Evolutionary conservation across 1,140 invertebrate genomes (phyloP), one percentile per base, ranked within the genome.

Genomic region (Anastatus disparis): DNA sequence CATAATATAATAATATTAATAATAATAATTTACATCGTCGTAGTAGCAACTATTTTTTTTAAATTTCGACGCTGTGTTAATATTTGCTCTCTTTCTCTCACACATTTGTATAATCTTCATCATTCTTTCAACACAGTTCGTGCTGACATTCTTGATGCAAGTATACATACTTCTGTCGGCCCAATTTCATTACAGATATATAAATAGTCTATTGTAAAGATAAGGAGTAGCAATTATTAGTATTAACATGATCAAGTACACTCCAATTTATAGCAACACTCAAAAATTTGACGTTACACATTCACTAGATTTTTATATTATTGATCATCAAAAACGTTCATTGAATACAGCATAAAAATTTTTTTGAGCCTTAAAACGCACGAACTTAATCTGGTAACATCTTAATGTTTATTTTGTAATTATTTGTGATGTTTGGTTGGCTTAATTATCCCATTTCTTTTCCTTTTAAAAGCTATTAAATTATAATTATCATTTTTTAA

Each of bases 11-110:
- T 82, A 80, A 82, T 84, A 74, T 38, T 22, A 35, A 52, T 52
- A 70, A 69, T 67, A 35, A 69, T 70, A 84, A 85, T 85, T 83
- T 85, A 85, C 82, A 80, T 82, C 84, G 82, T 80, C 81, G 75
- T 82, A 82, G 79, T 84, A 81, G 79, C 83, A 84, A 84, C 79
- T 83, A 82, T 81, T 79, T 76, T 77, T 77, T 46, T 76, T 76
- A 75, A 52, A 75, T 77, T 71, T 81, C 70, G 76, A 84, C 79
- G 79, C 78, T 71, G 72, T 70, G 69, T 70, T 46, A 70, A 79
- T 78, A 76, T 70, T 79, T 35, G 27, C 50, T 70, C 17, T 58
- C 12, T 56, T 42, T 46, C 38, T 70, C 48, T 79, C 76, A 78
- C 76, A 76, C 79, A 81, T 79, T 82, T 84, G 81, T 81, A 82